These are phyloP conservation scores for Polyommatus iphigenia DNA, from an alignment of 2,888 invertebrate genomes.

Conservation along the genomic window DNA sequence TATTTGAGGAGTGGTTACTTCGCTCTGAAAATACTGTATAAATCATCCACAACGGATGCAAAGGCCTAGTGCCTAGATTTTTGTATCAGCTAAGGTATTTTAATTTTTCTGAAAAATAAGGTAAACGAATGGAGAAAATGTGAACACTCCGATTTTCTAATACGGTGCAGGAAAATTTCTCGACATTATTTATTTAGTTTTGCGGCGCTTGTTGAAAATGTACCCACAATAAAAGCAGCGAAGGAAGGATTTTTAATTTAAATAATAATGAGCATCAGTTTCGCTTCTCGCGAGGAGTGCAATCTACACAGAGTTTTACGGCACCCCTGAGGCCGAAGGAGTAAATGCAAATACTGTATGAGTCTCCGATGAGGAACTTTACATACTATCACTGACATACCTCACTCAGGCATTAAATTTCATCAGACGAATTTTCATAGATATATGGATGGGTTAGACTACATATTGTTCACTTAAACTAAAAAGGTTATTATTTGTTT, in stretches of 20 bases:
- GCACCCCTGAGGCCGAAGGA: background rate
- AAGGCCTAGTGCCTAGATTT: too few species aligned
- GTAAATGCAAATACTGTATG: conserved; percentile 15
- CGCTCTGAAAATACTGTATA: too few species aligned
- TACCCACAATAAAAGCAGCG: conserved; percentile 5
- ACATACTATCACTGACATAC: background rate
- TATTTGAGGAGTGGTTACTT: too few species aligned
- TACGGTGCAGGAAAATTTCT: background rate
- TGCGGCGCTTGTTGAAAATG: background rate
- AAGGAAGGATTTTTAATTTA: conserved; percentile 8
- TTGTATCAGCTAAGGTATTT: too few species aligned
- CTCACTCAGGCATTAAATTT: background rate
- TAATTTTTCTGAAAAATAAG: background rate
- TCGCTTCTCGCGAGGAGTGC: background rate
- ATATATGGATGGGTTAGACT: background rate
- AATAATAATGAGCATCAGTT: conserved; percentile 19
- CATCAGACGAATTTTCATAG: background rate
- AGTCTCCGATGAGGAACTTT: conserved; percentile 8
- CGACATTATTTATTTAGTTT: background rate
- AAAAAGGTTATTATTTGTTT: too few species aligned
- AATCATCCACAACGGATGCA: too few species aligned
- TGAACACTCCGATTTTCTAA: background rate
- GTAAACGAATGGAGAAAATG: background rate
- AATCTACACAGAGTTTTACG: conserved; percentile 3
- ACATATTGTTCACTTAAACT: background rate